Evolutionary conservation across 2,113 vertebrate genomes (phyloP).

Genomic region (Phylloscopus whistleri): DNA sequence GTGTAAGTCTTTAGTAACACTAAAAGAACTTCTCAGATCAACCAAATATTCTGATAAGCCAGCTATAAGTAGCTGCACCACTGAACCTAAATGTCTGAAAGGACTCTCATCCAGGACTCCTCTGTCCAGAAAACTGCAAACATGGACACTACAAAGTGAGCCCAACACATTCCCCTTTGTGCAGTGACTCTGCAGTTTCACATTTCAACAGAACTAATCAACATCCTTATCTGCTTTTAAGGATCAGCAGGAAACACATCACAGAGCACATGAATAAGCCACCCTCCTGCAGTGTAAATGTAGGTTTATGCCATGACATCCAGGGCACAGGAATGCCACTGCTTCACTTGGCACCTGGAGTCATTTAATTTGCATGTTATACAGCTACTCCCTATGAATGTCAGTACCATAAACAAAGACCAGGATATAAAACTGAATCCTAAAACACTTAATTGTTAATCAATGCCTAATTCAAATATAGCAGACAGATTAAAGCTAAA

Average conservation of each 20-base stretch:
- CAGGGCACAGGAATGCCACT: not conserved
- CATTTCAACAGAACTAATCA: not conserved
- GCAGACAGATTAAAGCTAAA: not conserved
- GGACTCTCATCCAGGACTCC: not conserved
- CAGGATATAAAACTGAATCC: not conserved
- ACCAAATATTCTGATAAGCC: not conserved
- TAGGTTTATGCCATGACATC: not conserved
- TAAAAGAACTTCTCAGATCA: not conserved
- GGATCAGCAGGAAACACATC: not conserved
- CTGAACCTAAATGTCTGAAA: not conserved
- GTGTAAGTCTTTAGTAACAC: not conserved
- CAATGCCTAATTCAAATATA: not conserved
- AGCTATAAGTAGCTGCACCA: not conserved
- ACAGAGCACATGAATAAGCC: not conserved
- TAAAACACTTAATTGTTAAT: not conserved
- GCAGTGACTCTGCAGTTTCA: not conserved
- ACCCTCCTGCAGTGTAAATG: not conserved
- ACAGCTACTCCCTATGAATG: not conserved
- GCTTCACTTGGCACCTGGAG: not conserved
- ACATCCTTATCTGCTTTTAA: not conserved
- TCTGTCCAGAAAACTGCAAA: not conserved
- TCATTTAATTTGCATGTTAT: not conserved
- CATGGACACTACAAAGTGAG: not conserved
- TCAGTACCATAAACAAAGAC: not conserved
- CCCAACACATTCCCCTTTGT: rapidly evolving